phyloP scores from a whole-genome alignment of 2,797 vertebrate genomes.

The Lophius americanus region DNA sequence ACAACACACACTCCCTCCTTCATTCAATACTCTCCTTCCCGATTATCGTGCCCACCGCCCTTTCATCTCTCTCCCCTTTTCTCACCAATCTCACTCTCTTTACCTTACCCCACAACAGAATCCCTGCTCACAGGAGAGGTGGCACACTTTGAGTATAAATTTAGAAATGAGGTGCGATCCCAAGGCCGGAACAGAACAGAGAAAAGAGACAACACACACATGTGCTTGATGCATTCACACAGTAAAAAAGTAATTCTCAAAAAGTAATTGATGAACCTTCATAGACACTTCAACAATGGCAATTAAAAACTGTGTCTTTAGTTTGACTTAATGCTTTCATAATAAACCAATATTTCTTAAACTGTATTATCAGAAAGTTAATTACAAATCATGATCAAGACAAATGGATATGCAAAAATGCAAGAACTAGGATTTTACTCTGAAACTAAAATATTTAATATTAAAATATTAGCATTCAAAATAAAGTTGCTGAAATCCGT shows the following conservation, averaged over 20 bases:
- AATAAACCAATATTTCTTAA: too few relatives aligned
- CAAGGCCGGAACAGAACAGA: constrained; percentile 67
- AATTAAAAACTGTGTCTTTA: too few relatives aligned
- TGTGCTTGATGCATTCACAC: constrained; percentile 35
- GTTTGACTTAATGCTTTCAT: too few relatives aligned
- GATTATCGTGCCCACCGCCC: constrained; percentile 35
- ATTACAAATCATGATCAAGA: too few relatives aligned
- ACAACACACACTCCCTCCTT: constrained; percentile 36
- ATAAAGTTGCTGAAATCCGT: too few relatives aligned
- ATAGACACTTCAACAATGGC: too few relatives aligned
- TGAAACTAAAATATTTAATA: too few relatives aligned
- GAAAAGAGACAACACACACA: constrained; percentile 53
- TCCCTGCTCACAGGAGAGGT: constrained; percentile 92
- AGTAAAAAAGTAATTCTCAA: constrained; percentile 17
- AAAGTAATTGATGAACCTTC: too few relatives aligned
- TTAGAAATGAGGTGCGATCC: constrained; percentile 87
- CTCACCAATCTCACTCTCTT: constrained; percentile 47
- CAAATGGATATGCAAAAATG: too few relatives aligned
- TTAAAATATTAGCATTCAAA: too few relatives aligned
- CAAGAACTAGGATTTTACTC: not conserved
- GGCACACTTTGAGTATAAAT: constrained; percentile 91
- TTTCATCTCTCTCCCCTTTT: constrained; percentile 18
- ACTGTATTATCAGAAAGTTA: too few relatives aligned
- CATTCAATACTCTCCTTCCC: constrained; percentile 69
- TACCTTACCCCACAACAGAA: constrained; percentile 68